Percentiles rank a stretch among this genome's conserved stretches.
Evolutionary conservation across 2,113 vertebrate genomes (phyloP).

Genomic region (Tachuris rubrigastra): DNA sequence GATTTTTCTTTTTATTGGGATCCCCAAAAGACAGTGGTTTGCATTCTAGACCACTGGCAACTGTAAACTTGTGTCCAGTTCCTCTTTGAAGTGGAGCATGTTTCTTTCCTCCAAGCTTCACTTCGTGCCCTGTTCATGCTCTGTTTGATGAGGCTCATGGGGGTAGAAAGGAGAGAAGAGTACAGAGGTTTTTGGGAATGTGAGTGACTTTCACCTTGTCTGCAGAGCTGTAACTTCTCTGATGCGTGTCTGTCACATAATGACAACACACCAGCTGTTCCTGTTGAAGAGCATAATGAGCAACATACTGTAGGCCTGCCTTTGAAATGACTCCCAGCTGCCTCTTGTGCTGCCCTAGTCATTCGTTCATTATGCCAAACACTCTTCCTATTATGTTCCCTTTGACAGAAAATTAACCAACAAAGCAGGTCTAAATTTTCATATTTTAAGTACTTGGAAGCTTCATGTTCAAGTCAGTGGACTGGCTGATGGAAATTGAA

Average conservation of each 20-base stretch:
- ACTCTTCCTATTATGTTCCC: constrained; percentile 23
- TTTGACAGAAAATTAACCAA: constrained; percentile 50
- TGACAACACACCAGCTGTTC: constrained; percentile 44
- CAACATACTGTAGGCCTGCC: constrained; percentile 43
- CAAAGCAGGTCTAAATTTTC: constrained; percentile 7
- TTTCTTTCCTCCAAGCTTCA: background rate
- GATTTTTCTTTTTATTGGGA: background rate
- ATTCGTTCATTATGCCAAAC: constrained; percentile 36
- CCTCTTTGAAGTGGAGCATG: background rate
- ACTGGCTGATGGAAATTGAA: background rate
- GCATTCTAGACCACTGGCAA: background rate
- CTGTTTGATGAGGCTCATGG: background rate
- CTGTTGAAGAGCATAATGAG: constrained; percentile 31
- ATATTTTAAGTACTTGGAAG: background rate
- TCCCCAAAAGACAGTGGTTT: background rate
- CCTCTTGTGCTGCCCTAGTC: constrained; percentile 40
- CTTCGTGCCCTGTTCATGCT: background rate
- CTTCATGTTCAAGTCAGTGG: background rate
- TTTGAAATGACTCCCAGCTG: constrained; percentile 49
- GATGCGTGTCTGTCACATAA: constrained; percentile 2
- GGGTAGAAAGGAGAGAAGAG: background rate
- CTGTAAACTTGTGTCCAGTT: background rate
- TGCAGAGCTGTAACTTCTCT: background rate
- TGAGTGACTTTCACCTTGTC: constrained; percentile 35
- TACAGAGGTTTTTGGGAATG: background rate